Evolutionary conservation across 2,113 vertebrate species (phyloP), one percentile per base, ranked within the genome.

Genomic region (Daubentonia madagascariensis): DNA sequence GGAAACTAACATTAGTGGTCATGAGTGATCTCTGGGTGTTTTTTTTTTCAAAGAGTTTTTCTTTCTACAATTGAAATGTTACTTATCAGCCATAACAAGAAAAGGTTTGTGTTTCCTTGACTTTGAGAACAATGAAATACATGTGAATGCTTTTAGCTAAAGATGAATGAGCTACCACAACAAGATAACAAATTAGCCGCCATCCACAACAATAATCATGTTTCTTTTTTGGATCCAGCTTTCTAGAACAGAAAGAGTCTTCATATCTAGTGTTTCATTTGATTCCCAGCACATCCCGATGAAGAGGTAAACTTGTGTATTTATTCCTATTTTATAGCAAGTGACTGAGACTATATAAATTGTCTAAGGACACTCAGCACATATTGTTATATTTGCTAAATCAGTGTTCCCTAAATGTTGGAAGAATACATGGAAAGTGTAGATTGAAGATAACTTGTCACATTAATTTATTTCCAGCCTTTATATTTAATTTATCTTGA

Each of bases 51-150:
- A 28, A 37, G 16, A 78, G 40, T 43, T 89, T 2, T 90, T 18
- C 28, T 90, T 92, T 50, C 23, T 88, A 87, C 93, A 96, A 88
- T 22, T 40, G n/a, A 93, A 97, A 85, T 91, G 80, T 75, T 79
- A 73, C 18, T 94, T 87, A 73, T 12, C 2, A 73, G 11, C 65
- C 45, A 63, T 63, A 28, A 16, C 37, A 32, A 86, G 78, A 75
- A 78, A 75, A 83, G 4, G 6, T 65, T 45, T 59, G 14, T 35
- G 63, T 85, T 79, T 93, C 40, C 93, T 95, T 94, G 59, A 78
- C 14, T 83, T 80, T 92, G 30, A 86, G 76, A 83, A 45, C 5
- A 78, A 89, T 84, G 54, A 94, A 95, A 90, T 94, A 83, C 50
- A 65, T 68, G 32, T 14, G 48, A 23, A 52, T 80, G 23, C 11